Conservation (phyloP, 2,113 vertebrate species). For the Sylvicapra grimmia region DNA sequence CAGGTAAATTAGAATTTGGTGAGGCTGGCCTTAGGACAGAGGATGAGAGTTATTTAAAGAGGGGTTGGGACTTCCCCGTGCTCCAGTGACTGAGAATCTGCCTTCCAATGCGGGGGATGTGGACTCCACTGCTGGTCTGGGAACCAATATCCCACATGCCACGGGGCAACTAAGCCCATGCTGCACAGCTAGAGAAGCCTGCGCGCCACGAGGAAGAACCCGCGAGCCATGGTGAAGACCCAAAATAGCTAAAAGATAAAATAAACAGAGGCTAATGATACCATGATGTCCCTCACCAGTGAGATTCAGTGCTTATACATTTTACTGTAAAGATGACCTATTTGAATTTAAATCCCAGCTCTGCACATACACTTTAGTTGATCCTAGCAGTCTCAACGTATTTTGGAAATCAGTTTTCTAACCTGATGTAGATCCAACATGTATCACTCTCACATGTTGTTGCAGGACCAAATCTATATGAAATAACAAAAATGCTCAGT, state of each 20-base stretch:
- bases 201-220: fast-evolving
- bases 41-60: neutral
- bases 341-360: neutral
- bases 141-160: neutral
- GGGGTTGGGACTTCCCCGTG: neutral
- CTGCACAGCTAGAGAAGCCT: neutral
- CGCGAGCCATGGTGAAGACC: fast-evolving
- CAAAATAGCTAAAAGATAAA: neutral
- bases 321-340: neutral
- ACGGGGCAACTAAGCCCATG: neutral
- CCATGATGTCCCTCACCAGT: neutral
- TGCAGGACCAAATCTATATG: neutral
- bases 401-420: neutral
- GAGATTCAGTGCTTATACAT: neutral
- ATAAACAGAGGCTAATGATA: neutral
- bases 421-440: too few species aligned
- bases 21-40: neutral
- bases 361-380: neutral
- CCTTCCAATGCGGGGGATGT: neutral
- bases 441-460: neutral
- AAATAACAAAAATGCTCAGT: neutral
- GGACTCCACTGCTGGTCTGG: neutral
- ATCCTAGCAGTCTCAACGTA: neutral
- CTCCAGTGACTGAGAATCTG: neutral
- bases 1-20: neutral